Evolutionary conservation across 2,797 vertebrate species (phyloP).

Genomic region (Gymnocypris eckloni): DNA sequence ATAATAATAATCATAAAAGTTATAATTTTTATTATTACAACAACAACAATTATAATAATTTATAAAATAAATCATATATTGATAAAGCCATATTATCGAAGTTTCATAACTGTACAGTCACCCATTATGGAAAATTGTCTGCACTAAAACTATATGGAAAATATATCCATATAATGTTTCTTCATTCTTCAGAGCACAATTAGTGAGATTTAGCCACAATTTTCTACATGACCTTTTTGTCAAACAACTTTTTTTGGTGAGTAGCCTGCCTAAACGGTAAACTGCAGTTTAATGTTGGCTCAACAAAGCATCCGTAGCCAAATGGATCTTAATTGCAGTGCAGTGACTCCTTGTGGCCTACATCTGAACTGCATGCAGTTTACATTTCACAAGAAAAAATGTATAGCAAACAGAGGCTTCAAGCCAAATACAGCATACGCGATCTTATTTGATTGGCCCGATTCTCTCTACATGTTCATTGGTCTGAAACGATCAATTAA

Average conservation of each 20-base stretch:
- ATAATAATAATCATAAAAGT: neutral
- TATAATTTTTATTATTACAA: neutral
- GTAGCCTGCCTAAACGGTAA: neutral
- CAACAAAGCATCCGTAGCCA: constrained; percentile 30
- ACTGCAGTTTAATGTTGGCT: constrained; percentile 24
- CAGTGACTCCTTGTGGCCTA: constrained; percentile 70
- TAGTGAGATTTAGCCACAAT: neutral
- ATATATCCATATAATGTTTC: neutral
- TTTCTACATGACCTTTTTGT: neutral
- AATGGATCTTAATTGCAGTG: constrained; percentile 63
- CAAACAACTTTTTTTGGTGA: neutral
- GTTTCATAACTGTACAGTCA: neutral
- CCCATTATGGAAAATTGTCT: neutral
- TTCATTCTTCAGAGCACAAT: neutral
- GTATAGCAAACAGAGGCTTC: constrained; percentile 41
- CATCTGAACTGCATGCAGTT: constrained; percentile 18
- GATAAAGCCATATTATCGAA: neutral
- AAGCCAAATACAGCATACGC: constrained; percentile 66
- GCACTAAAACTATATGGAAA: neutral
- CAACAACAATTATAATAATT: neutral
- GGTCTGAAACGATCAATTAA: constrained; percentile 77
- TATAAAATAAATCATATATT: neutral
- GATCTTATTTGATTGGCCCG: constrained; percentile 71
- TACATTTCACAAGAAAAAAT: constrained; percentile 12
- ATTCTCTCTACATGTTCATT: constrained; percentile 69